These are phyloP conservation scores for Gymnorhina tibicen DNA, from an alignment of 2,113 vertebrate species.

Conservation along the genomic window DNA sequence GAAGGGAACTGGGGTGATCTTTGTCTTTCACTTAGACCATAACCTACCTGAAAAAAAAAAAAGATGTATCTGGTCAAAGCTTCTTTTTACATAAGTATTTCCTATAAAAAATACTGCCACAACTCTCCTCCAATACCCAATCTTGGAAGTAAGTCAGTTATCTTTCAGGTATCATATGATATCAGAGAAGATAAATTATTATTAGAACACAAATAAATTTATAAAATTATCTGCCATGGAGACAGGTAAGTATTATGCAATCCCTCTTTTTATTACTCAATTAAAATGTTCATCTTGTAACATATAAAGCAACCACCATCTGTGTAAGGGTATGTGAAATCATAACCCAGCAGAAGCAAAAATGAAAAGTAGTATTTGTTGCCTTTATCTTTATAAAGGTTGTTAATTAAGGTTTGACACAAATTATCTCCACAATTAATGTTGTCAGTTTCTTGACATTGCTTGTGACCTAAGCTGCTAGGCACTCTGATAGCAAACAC, in stretches of 20 bases:
- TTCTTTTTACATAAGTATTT: not conserved
- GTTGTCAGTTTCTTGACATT: constrained; percentile 5
- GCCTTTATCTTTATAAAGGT: not conserved
- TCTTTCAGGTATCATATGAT: not conserved
- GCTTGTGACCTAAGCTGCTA: constrained; percentile 6
- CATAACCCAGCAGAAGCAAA: not conserved
- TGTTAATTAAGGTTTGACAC: constrained; percentile 22
- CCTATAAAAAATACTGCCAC: not conserved
- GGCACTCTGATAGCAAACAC: constrained; percentile 22
- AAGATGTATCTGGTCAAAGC: not conserved
- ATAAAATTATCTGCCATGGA: not conserved
- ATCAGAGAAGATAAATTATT: not conserved
- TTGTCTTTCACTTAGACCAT: not conserved
- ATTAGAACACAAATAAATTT: not conserved
- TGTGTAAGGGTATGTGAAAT: not conserved
- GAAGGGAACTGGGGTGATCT: not conserved
- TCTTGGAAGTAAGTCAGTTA: not conserved
- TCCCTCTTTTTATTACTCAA: not conserved
- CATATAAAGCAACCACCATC: not conserved
- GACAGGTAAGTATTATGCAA: not conserved
- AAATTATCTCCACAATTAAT: not conserved
- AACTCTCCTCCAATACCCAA: not conserved
- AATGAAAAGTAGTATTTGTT: not conserved
- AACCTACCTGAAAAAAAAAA: not conserved
- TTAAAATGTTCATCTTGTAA: not conserved